Conservation (phyloP, 2,797 vertebrate genomes). For the Agapornis canus region DNA sequence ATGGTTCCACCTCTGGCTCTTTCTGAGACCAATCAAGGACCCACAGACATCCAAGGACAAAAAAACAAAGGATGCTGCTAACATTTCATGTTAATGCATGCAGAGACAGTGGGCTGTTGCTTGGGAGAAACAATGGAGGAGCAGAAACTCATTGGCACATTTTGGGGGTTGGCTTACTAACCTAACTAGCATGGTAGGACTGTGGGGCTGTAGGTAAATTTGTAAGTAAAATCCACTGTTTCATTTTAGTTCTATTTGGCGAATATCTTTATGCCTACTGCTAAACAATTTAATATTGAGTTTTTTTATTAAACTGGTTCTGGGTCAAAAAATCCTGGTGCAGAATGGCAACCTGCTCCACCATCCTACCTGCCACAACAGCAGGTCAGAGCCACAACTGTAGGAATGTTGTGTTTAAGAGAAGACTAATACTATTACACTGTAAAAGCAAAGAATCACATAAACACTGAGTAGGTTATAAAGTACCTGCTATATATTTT, state of each 20-base stretch:
- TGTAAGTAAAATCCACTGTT: not conserved
- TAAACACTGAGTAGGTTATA: not conserved
- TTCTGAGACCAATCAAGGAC: slow-evolving; percentile 2
- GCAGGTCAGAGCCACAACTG: not conserved
- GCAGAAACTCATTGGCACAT: not conserved
- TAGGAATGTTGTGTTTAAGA: not conserved
- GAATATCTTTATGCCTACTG: not conserved
- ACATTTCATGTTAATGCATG: not conserved
- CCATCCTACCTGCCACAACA: accelerated
- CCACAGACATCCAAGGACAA: not conserved
- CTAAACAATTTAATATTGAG: not conserved
- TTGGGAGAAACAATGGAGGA: not conserved
- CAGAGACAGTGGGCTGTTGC: not conserved
- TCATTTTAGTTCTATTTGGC: not conserved
- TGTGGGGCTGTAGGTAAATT: not conserved
- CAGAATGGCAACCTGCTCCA: not conserved
- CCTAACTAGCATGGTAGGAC: accelerated
- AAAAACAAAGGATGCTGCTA: slow-evolving; percentile 18
- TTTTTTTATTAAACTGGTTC: not conserved
- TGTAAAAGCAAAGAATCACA: not conserved
- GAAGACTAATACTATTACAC: not conserved
- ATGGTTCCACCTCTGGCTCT: slow-evolving; percentile 35
- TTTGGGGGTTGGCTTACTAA: not conserved
- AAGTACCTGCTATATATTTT: not conserved
- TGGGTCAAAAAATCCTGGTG: not conserved